Base-by-base conservation (phyloP, 2,113 vertebrate genomes). In the Synodontis membranacea region DNA sequence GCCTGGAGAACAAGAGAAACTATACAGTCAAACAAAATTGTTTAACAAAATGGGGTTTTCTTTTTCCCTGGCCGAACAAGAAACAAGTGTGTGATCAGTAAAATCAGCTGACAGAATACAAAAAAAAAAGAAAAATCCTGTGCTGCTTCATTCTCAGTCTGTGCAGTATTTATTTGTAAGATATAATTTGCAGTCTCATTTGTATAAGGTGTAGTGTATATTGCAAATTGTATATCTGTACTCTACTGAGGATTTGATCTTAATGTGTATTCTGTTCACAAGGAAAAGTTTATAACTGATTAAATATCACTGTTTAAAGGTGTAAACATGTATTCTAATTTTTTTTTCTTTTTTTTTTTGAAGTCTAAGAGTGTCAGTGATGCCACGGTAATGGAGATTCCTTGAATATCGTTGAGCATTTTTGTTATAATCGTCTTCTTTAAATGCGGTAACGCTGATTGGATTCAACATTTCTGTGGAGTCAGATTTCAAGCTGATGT, bases 191-290 rank as follows among this genome's bases (percentile, higher is more conserved):
- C 52, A 48, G 28, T 34, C 11, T 66, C 11, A 70, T 56, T 50
- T 80, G 66, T 80, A 60, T 84, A 80, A 50, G 4, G n/a, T 42
- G 46, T 74, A 46, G 50, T 62, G 28, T 83, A 54, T 56, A 52
- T 80, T 80, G 34, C 72, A 15, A 62, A 62, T 75, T 84, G 62
- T 62, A 15, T 58, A 58, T 60, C 28, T 88, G 14, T 58, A 46
- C 39, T 70, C 2, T 48, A 25, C n/a, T n/a, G n/a, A n/a, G n/a
- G 34, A 64, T 88, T 48, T 31, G 9, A 31, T 82, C 2, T 31
- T 19, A 31, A n/a, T 28, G 17, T 78, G n/a, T 50, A 52, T 46
- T 74, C 39, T 74, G 39, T 12, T 44, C 3, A 42, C 31, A 37
- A 37, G 15, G 15, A 37, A 68, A 42, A 25, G 37, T 72, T 25